These are phyloP conservation scores for Polypterus bichir DNA, from an alignment of 2,113 vertebrate species.

Conservation along the genomic window DNA sequence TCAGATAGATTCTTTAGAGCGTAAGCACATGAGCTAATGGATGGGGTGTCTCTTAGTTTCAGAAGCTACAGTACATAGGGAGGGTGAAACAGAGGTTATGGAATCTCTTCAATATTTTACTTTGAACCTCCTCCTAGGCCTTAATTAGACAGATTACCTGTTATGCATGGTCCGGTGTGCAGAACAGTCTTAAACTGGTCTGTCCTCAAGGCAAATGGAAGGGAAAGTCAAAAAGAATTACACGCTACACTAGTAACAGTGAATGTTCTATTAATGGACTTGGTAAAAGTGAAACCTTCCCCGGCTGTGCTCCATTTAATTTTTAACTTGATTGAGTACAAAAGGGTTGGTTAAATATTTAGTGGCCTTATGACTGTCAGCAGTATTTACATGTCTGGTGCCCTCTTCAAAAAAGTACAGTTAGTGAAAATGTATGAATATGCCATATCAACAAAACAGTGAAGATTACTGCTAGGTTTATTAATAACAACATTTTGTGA, in stretches of 20 bases:
- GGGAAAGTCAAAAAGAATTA: slow-evolving; percentile 82
- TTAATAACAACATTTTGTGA: slow-evolving; percentile 32
- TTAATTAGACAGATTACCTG: slow-evolving; percentile 98
- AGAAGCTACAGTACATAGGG: slow-evolving; percentile 58
- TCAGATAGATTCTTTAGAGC: slow-evolving; percentile 59
- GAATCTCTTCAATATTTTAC: slow-evolving; percentile 83
- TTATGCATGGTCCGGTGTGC: slow-evolving; percentile 74
- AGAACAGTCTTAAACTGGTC: slow-evolving; percentile 70
- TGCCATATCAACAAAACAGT: no score
- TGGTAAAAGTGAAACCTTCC: slow-evolving; percentile 43
- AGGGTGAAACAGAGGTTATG: slow-evolving; percentile 88
- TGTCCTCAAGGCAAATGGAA: slow-evolving; percentile 87
- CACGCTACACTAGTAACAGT: slow-evolving; percentile 62
- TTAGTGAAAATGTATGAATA: no score
- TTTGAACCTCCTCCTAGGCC: slow-evolving; percentile 69
- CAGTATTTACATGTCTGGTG: slow-evolving; percentile 44
- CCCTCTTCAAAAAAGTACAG: no score
- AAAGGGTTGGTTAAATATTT: slow-evolving; percentile 70
- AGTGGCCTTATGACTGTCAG: slow-evolving; percentile 41
- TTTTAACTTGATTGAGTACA: slow-evolving; percentile 67
- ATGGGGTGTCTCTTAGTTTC: slow-evolving; percentile 53
- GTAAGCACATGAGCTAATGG: slow-evolving; percentile 72
- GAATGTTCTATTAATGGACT: slow-evolving; percentile 55
- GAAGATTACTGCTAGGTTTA: slow-evolving; percentile 13
- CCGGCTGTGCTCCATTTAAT: slow-evolving; percentile 54